Evolutionary conservation across 2,888 invertebrate genomes (phyloP).

Genomic region (Habrosyne pyritoides): DNA sequence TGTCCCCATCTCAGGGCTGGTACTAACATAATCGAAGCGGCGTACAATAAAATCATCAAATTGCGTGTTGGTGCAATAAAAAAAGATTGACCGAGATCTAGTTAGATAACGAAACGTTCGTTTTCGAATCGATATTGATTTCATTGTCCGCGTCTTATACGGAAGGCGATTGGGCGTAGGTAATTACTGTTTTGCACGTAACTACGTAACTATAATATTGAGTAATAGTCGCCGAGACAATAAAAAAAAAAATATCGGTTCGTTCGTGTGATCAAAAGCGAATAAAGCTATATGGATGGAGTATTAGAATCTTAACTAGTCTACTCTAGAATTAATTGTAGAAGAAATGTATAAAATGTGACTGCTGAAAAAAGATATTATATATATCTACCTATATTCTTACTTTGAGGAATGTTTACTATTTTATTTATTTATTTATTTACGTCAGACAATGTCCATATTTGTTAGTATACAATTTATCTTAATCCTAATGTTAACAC

Average conservation of each 20-base stretch:
- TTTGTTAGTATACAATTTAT: too few species aligned
- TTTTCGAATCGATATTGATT: slow-evolving; percentile 72
- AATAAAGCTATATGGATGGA: slow-evolving; percentile 30
- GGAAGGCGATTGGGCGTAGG: slow-evolving; percentile 64
- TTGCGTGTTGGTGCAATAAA: slow-evolving; percentile 69
- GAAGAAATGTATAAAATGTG: too few species aligned
- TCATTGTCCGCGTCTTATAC: slow-evolving; percentile 73
- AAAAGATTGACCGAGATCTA: slow-evolving; percentile 75
- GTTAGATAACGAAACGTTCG: slow-evolving; percentile 56
- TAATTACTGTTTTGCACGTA: slow-evolving; percentile 75
- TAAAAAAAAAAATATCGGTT: slow-evolving; percentile 32
- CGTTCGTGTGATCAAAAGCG: neutral
- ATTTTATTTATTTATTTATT: too few species aligned
- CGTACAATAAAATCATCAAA: slow-evolving; percentile 54
- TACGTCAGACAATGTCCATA: too few species aligned
- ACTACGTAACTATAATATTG: slow-evolving; percentile 68
- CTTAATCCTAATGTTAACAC: too few species aligned
- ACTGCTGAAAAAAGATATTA: too few species aligned
- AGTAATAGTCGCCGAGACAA: slow-evolving; percentile 61
- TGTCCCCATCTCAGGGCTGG: neutral
- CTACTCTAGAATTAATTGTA: too few species aligned
- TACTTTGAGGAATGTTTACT: too few species aligned
- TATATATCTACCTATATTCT: too few species aligned
- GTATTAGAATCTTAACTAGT: slow-evolving; percentile 9
- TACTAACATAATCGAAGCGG: slow-evolving; percentile 25